Evolutionary conservation across 2,113 vertebrate genomes (phyloP).

Genomic region (Furnarius figulus): DNA sequence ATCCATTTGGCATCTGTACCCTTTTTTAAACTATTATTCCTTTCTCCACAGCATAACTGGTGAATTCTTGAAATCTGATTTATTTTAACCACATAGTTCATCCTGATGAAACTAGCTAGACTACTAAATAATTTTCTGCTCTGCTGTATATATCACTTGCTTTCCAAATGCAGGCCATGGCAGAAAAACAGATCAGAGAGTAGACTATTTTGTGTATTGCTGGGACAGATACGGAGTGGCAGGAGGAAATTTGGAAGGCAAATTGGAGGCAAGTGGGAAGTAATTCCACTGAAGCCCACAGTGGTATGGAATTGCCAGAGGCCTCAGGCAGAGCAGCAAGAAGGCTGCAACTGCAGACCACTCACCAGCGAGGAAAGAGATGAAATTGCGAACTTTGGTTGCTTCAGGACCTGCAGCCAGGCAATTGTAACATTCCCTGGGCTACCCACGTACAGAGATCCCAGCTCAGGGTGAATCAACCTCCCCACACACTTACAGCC

Average conservation of each 20-base stretch:
- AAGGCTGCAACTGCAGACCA: neutral
- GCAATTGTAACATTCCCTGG: neutral
- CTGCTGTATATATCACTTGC: neutral
- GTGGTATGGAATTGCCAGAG: neutral
- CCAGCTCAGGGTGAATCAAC: neutral
- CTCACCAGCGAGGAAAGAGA: neutral
- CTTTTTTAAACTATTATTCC: neutral
- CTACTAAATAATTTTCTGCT: slow-evolving; percentile 34
- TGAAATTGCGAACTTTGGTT: neutral
- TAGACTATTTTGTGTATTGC: neutral
- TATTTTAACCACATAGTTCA: slow-evolving; percentile 16
- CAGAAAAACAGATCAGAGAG: neutral
- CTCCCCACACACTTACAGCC: neutral
- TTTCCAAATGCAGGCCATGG: neutral
- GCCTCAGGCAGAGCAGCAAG: neutral
- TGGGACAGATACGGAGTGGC: neutral
- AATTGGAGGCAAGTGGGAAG: neutral
- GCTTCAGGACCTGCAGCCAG: neutral
- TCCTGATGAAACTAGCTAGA: neutral
- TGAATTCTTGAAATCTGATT: neutral
- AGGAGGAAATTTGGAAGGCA: neutral
- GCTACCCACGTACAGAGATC: rapidly evolving
- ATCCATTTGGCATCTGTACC: neutral
- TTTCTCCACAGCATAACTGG: neutral
- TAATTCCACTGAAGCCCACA: rapidly evolving